A percentile compares a stretch with the other conserved stretches of the same genome.
Conservation (phyloP, 2,888 invertebrate species). For the Drosophila gaucha region DNA sequence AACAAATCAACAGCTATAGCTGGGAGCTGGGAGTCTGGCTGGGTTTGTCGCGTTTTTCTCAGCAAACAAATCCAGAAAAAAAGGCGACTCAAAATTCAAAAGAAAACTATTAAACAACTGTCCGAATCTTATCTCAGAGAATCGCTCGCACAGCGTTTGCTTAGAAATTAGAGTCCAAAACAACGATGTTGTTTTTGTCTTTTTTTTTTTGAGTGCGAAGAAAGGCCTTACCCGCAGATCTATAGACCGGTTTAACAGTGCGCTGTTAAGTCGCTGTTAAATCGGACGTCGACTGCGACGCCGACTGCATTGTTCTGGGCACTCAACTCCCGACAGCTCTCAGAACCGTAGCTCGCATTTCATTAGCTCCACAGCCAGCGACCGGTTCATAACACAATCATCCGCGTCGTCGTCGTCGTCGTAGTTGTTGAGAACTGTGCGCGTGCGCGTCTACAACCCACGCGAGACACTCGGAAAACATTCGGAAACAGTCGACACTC, state of each 20-base stretch:
- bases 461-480: constrained; percentile 56
- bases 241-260: constrained; percentile 68
- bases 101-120: constrained; percentile 80
- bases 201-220: constrained; percentile 20
- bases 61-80: constrained; percentile 54
- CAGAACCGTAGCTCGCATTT: constrained; percentile 78
- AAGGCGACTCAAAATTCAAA: constrained; percentile 67
- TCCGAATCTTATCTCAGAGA: constrained; percentile 61
- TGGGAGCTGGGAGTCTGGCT: constrained; percentile 8
- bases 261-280: constrained; percentile 56
- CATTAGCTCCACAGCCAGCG: constrained; percentile 73
- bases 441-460: constrained; percentile 70
- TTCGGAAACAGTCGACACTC: constrained; percentile 8
- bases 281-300: constrained; percentile 15
- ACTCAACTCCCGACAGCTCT: constrained; percentile 64
- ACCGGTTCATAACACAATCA: constrained; percentile 56
- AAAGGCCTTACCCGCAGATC: constrained; percentile 24
- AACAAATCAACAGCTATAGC: constrained; percentile 56
- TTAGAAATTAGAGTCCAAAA: constrained; percentile 80
- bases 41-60: constrained; percentile 58
- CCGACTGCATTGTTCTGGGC: constrained; percentile 66
- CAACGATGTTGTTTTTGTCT: constrained; percentile 37
- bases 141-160: constrained; percentile 66
- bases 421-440: constrained; percentile 62
- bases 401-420: constrained; percentile 2